Evolutionary conservation across 2,797 vertebrate species (phyloP), one percentile per base, ranked within the genome.

Genomic region (Perodicticus potto): DNA sequence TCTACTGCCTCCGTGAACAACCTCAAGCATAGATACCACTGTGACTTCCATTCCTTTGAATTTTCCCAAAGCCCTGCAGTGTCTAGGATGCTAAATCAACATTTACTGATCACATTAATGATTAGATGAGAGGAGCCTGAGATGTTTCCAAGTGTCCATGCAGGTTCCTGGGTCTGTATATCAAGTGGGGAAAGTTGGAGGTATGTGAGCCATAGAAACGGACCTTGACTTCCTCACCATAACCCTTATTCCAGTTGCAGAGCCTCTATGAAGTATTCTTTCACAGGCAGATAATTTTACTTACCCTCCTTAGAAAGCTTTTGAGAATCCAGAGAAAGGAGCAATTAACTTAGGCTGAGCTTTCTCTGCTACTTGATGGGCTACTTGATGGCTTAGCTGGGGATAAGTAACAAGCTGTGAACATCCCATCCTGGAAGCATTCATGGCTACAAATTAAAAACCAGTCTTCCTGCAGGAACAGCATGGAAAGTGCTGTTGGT

Each of bases 271-370:
- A 94, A 57, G 77, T n/a, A 17, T 2, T 84, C 32, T 45, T 78
- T 43, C 4, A 0, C 0, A 12, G 65, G 70, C 97, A 92, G 49
- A 89, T 92, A 70, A 72, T 93, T 93, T 90, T n/a, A 63, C 69
- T 86, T 83, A 69, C 37, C 22, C 10, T 14, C 82, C 14, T 86
- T 90, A 32, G 37, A 86, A 73, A 78, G 11, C 63, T 91, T 93
- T 83, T 59, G 65, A 95, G 83, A 91, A 76, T 32, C 43, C 70
- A 59, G 70, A 94, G 45, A 69, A 85, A 88, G 49, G 72, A 73
- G 16, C 74, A 57, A 45, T n/a, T 63, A 84, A 87, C 16, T 70
- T 76, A 67, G 85, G 27, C 89, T 34, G 29, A 40, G 61, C 25
- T 94, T 67, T 89, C 45, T 88, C 20, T 13, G 61, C 25, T 34